Evolutionary conservation across 2,888 invertebrate species (phyloP).

Genomic region (Drosophila kanekoi): DNA sequence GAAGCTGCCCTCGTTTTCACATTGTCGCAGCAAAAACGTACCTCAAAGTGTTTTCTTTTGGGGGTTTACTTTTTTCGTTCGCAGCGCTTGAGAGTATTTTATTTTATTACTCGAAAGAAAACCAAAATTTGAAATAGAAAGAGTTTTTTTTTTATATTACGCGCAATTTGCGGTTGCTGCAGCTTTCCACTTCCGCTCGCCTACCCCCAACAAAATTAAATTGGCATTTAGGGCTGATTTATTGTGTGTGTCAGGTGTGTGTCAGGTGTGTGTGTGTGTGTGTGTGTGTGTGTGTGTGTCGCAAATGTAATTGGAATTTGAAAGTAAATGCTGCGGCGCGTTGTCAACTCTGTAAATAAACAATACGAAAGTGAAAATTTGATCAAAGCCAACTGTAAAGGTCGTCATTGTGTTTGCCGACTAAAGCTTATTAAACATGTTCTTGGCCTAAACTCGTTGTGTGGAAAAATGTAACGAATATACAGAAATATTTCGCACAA

Average conservation of each 20-base stretch:
- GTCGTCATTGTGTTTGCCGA: neutral
- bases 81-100: constrained; percentile 10
- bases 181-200: neutral
- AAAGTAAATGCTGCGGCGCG: constrained; percentile 38
- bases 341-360: constrained; percentile 4
- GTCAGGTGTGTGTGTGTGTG: constrained; percentile 13
- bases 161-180: constrained; percentile 17
- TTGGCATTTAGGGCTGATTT: constrained; percentile 61
- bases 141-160: constrained; percentile 1
- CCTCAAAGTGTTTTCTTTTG: constrained; percentile 2
- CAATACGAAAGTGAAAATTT: constrained; percentile 36
- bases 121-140: neutral
- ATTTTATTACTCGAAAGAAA: constrained; percentile 6
- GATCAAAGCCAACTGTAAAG: constrained; percentile 5
- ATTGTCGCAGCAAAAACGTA: constrained; percentile 3
- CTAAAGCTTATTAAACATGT: constrained; percentile 38
- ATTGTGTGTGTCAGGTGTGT: constrained; percentile 39
- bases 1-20: neutral
- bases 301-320: constrained; percentile 52
- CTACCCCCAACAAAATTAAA: constrained; percentile 16
- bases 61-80: constrained; percentile 6
- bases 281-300: constrained; percentile 17
- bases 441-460: constrained; percentile 49
- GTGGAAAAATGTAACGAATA: constrained; percentile 22
- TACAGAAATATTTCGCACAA: constrained; percentile 46